Evolutionary conservation across 2,797 vertebrate genomes (phyloP).

Genomic region (Alcedo atthis): DNA sequence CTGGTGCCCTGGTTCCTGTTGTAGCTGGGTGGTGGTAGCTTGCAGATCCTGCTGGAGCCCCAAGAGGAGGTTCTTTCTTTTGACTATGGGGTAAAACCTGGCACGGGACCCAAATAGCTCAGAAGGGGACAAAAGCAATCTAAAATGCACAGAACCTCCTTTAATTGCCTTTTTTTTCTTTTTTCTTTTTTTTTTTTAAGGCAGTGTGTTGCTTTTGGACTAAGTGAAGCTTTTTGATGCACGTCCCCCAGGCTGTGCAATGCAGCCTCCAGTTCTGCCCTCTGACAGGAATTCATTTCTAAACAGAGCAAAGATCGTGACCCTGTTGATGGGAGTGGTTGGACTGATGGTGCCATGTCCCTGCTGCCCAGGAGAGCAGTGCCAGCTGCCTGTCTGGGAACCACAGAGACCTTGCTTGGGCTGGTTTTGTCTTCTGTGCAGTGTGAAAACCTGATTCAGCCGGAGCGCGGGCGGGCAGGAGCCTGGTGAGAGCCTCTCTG

Average conservation of each 20-base stretch:
- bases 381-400: neutral
- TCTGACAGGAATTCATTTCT: neutral
- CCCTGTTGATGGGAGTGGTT: accelerated
- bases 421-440: neutral
- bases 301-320: neutral
- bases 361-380: neutral
- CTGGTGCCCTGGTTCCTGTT: neutral
- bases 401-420: neutral
- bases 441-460: neutral
- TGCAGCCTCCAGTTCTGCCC: neutral
- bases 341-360: neutral
- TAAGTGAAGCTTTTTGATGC: neutral
- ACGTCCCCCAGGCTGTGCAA: neutral
- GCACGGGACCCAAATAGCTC: neutral
- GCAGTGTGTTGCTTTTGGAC: neutral
- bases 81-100: neutral
- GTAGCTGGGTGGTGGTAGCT: neutral
- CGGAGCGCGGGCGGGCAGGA: accelerated
- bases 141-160: neutral
- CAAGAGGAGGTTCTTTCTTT: neutral
- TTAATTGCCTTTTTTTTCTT: neutral
- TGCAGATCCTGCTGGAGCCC: neutral
- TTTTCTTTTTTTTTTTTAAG: neutral
- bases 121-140: neutral
- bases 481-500: neutral